Conservation (phyloP, 2,888 invertebrate species). For the Silvanus unidentatus region DNA sequence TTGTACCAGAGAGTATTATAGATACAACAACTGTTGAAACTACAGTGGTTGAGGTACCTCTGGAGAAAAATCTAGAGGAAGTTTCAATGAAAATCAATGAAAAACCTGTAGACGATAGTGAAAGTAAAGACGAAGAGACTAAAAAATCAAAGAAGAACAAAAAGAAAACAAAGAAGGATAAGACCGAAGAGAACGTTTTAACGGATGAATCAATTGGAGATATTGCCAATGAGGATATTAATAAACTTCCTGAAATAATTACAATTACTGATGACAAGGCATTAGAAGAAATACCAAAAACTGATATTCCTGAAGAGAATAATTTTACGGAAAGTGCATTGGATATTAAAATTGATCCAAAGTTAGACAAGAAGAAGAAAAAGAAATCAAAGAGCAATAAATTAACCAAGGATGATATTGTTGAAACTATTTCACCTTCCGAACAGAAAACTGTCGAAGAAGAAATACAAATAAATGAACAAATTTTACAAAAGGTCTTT, state of each 20-base stretch:
- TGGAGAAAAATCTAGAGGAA: conserved; percentile 3
- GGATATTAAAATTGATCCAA: no score
- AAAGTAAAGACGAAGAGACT: not conserved
- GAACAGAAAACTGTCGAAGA: no score
- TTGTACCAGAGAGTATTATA: conserved; percentile 9
- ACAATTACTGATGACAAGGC: conserved; percentile 12
- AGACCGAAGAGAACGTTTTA: conserved; percentile 4
- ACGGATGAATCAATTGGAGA: not conserved
- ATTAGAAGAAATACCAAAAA: conserved; percentile 21
- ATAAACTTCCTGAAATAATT: no score
- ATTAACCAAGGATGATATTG: conserved; percentile 4
- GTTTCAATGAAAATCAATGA: conserved; percentile 1
- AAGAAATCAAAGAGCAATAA: conserved; percentile 10
- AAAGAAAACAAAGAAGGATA: conserved; percentile 6
- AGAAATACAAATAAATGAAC: no score
- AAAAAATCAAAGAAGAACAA: conserved; percentile 9
- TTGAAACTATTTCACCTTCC: no score
- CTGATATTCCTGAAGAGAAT: conserved; percentile 11
- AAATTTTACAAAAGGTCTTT: no score
- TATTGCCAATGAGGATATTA: not conserved
- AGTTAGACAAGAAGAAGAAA: conserved; percentile 16
- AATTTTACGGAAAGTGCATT: no score
- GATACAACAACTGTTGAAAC: conserved; percentile 9
- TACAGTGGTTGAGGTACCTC: conserved; percentile 4
- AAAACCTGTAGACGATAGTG: conserved; percentile 1